Base-by-base conservation (phyloP, 2,797 vertebrate genomes). In the Chiloscyllium punctatum region DNA sequence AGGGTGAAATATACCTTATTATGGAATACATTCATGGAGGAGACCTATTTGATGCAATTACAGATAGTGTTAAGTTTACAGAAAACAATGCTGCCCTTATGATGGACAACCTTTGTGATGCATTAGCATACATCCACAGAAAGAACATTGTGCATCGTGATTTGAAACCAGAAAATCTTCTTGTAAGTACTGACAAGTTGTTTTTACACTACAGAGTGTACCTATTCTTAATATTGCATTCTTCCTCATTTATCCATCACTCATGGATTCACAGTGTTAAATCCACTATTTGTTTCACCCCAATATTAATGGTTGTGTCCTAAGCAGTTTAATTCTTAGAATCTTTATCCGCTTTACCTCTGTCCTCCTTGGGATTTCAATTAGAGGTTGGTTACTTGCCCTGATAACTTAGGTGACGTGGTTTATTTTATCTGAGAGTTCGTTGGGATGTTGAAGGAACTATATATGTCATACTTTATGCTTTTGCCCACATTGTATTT, bases 101-200 rank as follows among this genome's bases (percentile, higher is more conserved):
- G 98, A 98, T 99, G 96, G 98, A 97, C 27, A 99, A 99, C 91
- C 97, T 99, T 95, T 98, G 99, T 15, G 97, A 98, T 96, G 99
- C 99, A 0, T 97, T 99, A 1, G 98, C 98, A 96, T 99, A 99
- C 97, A 98, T 99, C 96, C 99, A 99, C 77, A 96, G 97, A 97
- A 99, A 98, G 97, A 98, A 97, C 96, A 99, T 99, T 1, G 98
- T 99, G 95, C 99, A 99, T 97, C 97, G 99, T 96, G 99, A 99
- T 96, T 97, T 99, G 95, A 99, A 99, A 97, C 99, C 99, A 7
- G 99, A 99, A 96, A 99, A 99, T 96, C 98, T 99, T 30, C 96
- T 99, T 98, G 99, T 99, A 97, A 98, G 98, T 97, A 84, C 37
- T 42, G 21, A 84, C 37, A 48, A 25, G 18, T 84, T 3, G 5